Evolutionary conservation across 2,797 vertebrate genomes (phyloP).

Genomic region (Gallinago nigripennis): DNA sequence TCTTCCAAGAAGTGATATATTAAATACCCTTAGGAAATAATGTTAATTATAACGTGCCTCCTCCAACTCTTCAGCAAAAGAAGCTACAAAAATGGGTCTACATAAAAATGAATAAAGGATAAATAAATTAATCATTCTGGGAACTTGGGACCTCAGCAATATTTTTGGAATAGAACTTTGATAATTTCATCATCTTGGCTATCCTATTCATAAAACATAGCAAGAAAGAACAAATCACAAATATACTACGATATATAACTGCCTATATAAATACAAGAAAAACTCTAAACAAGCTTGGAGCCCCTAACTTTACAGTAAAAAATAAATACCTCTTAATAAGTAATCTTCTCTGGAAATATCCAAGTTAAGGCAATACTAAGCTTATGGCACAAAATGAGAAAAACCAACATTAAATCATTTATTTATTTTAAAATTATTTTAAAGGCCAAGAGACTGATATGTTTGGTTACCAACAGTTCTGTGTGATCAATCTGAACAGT

Average conservation of each 20-base stretch:
- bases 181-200: neutral
- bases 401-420: conserved; percentile 11
- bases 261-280: neutral
- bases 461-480: conserved; percentile 28
- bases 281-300: neutral
- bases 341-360: conserved; percentile 40
- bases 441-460: neutral
- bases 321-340: neutral
- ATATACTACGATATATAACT: neutral
- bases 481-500: neutral
- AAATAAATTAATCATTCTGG: neutral
- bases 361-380: conserved; percentile 12
- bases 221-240: neutral
- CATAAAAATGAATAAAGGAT: neutral
- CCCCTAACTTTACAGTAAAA: neutral
- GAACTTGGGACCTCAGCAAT: neutral
- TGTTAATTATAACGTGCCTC: neutral
- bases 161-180: neutral
- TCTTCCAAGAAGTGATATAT: neutral
- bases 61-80: neutral
- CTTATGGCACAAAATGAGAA: neutral
- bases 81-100: neutral
- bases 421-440: neutral
- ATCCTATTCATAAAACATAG: neutral
- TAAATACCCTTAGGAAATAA: neutral